Base-by-base conservation (phyloP, 2,888 invertebrate species). In the Cephus nigrinus region DNA sequence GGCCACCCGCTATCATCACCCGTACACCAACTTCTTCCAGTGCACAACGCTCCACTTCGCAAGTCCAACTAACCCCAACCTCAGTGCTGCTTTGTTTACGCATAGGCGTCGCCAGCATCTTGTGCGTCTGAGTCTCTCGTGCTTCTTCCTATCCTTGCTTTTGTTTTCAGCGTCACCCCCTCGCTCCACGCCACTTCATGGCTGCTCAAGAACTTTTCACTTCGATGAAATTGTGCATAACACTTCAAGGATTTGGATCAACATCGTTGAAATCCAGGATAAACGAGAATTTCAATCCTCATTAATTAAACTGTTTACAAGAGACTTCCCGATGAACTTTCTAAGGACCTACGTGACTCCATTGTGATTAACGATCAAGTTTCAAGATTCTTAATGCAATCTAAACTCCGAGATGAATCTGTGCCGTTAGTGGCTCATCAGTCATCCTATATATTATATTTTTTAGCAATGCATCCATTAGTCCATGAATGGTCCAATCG, bases 1-100 rank as follows among this genome's bases (percentile, higher is more conserved):
- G 35, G 74, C 74, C 35, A 74, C 74, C 35, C 71, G 71, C 35
- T 35, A 74, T 35, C 32, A 74, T 30, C 35, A 36, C 35, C 23
- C 4, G 30, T 71, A 30, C 4, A 71, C 15, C 71, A 71, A 33
- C 30, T 23, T 30, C 32, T 71, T 71, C 11, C 23, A 9, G 3
- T 23, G 55, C 55, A 23, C 55, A 55, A 23, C 23, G 23, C 55
- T 55, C 9, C 23, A 55, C 55, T 55, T 55, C 23, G 55, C 55
- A 55, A 55, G 55, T 55, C 23, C 5, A 55, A 55, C 55, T 23
- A 23, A 23, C 55, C 55, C 55, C 23, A 23, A 55, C 55, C 15
- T 31, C 71, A 12, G 71, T 71, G 12, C 31, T 71, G 12, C 31
- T 31, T 71, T 71, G 71, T 71, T 71, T 71, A 11, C 31, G 31